A percentile compares a stretch with the other conserved stretches of the same genome.
phyloP scores from a whole-genome alignment of 1,140 invertebrate genomes.

The Euschistus heros region DNA sequence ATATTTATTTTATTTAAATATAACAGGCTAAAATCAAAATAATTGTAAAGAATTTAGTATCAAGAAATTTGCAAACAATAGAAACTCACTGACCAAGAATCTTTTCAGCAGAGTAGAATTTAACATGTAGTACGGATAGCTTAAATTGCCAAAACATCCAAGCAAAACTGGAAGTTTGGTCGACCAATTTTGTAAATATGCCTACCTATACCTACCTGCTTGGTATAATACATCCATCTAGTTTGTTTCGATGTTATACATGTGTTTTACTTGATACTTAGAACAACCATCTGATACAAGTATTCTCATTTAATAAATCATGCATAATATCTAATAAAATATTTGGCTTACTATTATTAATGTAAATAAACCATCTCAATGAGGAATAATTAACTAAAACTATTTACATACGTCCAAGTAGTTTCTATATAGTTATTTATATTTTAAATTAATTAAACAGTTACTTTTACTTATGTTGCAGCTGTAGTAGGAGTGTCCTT shows the following conservation, averaged over 20 bases:
- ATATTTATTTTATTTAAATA: background rate
- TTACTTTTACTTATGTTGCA: too few species aligned
- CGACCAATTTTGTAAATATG: slow-evolving; percentile 7
- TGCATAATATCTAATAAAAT: background rate
- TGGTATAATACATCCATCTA: background rate
- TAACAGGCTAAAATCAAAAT: too few species aligned
- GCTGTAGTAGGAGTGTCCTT: too few species aligned
- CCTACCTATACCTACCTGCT: background rate
- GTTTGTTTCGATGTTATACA: background rate
- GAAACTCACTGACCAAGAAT: slow-evolving; percentile 4
- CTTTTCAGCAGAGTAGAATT: background rate
- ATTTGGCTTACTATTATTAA: too few species aligned
- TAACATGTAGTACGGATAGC: slow-evolving; percentile 13
- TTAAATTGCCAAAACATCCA: background rate
- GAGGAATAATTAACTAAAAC: too few species aligned
- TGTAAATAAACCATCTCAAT: too few species aligned
- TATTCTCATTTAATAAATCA: background rate
- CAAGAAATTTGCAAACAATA: slow-evolving; percentile 18
- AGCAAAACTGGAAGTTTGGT: slow-evolving; percentile 16
- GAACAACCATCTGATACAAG: slow-evolving; percentile 18
- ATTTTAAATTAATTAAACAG: too few species aligned
- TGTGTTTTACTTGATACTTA: slow-evolving; percentile 17
- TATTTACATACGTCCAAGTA: too few species aligned
- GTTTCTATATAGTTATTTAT: too few species aligned
- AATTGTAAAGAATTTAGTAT: too few species aligned